Evolutionary conservation across 2,888 invertebrate species (phyloP).

Genomic region (Azorinus chamasolen): DNA sequence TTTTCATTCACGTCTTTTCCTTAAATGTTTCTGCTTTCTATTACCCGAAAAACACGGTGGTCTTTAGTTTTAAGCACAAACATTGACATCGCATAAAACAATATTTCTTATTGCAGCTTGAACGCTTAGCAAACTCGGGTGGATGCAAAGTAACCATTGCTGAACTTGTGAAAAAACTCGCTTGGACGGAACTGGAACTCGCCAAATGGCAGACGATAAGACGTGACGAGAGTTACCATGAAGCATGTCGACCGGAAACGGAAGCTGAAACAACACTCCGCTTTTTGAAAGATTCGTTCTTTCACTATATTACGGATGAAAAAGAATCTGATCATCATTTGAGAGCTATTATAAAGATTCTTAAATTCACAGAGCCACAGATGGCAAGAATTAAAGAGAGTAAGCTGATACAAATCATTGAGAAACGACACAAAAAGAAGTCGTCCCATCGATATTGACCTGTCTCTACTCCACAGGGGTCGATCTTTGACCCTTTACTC

Average conservation of each 20-base stretch:
- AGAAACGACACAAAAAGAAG: slow-evolving; percentile 44
- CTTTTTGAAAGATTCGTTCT: slow-evolving; percentile 83
- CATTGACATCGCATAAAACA: no score
- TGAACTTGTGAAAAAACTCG: slow-evolving; percentile 80
- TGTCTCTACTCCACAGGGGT: no score
- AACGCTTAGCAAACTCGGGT: slow-evolving; percentile 69
- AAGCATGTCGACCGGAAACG: slow-evolving; percentile 77
- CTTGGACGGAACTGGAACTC: slow-evolving; percentile 80
- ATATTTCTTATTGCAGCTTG: no score
- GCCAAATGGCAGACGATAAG: slow-evolving; percentile 82
- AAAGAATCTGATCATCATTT: slow-evolving; percentile 76
- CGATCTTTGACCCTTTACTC: no score
- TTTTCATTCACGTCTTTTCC: no score
- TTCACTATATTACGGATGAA: slow-evolving; percentile 80
- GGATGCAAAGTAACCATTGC: slow-evolving; percentile 73
- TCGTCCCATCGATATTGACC: slow-evolving; percentile 23
- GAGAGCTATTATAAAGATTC: slow-evolving; percentile 82
- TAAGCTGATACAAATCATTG: slow-evolving; percentile 45
- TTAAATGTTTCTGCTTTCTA: no score
- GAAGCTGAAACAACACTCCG: slow-evolving; percentile 79
- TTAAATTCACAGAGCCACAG: slow-evolving; percentile 79
- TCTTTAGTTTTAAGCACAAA: no score
- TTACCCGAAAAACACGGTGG: no score
- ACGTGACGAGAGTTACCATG: slow-evolving; percentile 79
- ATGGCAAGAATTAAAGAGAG: slow-evolving; percentile 74